Evolutionary conservation across 2,113 vertebrate genomes (phyloP), one percentile per base, ranked within the genome.

Genomic region (Trogon surrucura): DNA sequence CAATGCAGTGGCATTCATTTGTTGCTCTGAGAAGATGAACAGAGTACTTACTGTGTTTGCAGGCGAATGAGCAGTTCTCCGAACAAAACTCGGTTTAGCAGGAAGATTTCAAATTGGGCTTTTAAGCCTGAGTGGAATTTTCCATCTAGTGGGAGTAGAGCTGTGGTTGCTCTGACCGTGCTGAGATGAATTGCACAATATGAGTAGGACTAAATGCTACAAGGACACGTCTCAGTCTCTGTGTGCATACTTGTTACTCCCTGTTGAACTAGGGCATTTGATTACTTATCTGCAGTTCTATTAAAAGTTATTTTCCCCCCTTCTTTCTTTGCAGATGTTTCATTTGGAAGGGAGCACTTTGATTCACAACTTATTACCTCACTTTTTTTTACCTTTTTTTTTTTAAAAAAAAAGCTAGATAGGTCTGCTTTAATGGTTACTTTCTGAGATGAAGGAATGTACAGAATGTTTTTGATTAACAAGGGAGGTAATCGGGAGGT

Each of bases 381-480:
- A 66, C 69, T 54, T 69, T 30, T 38, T 9, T 29, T 54, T 29
- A 36, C n/a, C n/a, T 36, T 71, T 13, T 36, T 36, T 75, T 90
- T 70, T 47, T 86, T 71, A 36, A 41, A 41, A 41, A 41, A 78
- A 90, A 23, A 81, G 61, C 48, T 92, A 89, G 83, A 86, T 97
- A 93, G 72, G 38, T 95, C 80, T 95, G 70, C 73, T 93, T 91
- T 93, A 93, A 89, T 92, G 83, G 89, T 95, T 95, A 79, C 69
- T 92, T 94, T 95, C 83, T 84, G 88, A 88, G 72, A 96, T 79
- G 85, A 96, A 95, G 85, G 96, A 96, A 96, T 96, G 96, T 91
- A 87, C 93, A 97, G 93, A 96, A 97, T 97, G 96, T 94, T 96
- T 97, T 96, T 96, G 83, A 94, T 97, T 96, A 96, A 88, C 80